Base-by-base conservation (phyloP, 35 echinoderm and acorn worm species). In the Apostichopus parvimensis region DNA sequence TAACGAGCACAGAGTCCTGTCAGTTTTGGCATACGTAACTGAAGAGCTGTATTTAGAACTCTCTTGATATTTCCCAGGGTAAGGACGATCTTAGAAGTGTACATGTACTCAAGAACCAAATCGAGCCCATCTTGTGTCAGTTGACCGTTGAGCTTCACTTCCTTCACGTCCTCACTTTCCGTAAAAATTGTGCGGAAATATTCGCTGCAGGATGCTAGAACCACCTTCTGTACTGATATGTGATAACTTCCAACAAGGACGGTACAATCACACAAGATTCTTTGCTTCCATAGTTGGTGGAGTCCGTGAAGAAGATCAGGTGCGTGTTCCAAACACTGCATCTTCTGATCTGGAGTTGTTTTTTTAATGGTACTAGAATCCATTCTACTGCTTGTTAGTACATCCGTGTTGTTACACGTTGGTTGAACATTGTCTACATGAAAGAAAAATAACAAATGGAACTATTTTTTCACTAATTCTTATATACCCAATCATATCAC, bases 141-240 rank as follows among this genome's bases (percentile, higher is more conserved):
- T 20, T 90, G 87, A 55, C 79, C 89, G n/a, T 91, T 86, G 56
- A 99, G 91, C 62, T 95, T 93, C 12, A 99, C 94, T 25, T 99
- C 97, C 52, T 90, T 91, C 12, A 94, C 86, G 52, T 87, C 91
- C 26, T 99, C 95, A 52, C 93, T 94, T 76, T 92, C 80, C 3
- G 94, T 93, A 78, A 95, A 99, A 28, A 99, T 94, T 2, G 83
- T 52, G 9, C 89, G 79, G 83, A 99, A 99, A 91, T 96, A 99
- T 58, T 96, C 94, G 60, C 97, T 99, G 85, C 97, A 99, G 17
- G 97, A 93, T 1, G 97, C 97, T 0, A 99, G 79, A 1, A 99
- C 91, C 13, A 93, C 94, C 8, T 95, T 90, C 54, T 99, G 97
- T 4, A 99, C 84, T 12, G 91, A 88, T 78, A 94, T 92, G 68